Evolutionary conservation across 2,888 invertebrate species (phyloP).

Genomic region (Patella caerulea): DNA sequence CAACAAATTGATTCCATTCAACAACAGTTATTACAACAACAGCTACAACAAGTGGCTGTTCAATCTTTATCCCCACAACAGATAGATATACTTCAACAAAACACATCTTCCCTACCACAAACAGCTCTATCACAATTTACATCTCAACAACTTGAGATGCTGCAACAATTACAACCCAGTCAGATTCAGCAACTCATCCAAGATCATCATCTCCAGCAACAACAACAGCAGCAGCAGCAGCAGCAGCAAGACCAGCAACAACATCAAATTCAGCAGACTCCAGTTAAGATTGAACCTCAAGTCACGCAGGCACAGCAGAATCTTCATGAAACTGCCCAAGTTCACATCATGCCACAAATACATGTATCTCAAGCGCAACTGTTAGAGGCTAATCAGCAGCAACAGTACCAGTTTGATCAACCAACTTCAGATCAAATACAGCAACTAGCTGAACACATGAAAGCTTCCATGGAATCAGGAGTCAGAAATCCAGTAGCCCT

Average conservation of each 20-base stretch:
- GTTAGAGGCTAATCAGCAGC: too few species aligned
- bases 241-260: slow-evolving; percentile 22
- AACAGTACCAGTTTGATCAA: too few species aligned
- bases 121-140: slow-evolving; percentile 25
- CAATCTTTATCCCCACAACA: slow-evolving; percentile 15
- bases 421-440: too few species aligned
- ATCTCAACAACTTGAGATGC: slow-evolving; percentile 50
- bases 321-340: too few species aligned
- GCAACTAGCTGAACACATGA: too few species aligned
- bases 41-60: slow-evolving; percentile 38
- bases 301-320: neutral
- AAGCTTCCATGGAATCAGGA: too few species aligned
- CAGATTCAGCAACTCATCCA: slow-evolving; percentile 47
- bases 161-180: slow-evolving; percentile 49
- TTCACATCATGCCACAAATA: too few species aligned
- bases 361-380: too few species aligned
- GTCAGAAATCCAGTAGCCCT: too few species aligned
- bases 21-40: slow-evolving; percentile 44
- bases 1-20: slow-evolving; percentile 36
- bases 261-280: slow-evolving; percentile 21
- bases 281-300: slow-evolving; percentile 16
- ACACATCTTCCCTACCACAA: neutral
- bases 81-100: neutral
- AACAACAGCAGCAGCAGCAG: slow-evolving; percentile 30
- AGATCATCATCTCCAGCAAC: slow-evolving; percentile 39